Percentiles rank a stretch among this genome's conserved stretches.
Evolutionary conservation across 2,113 vertebrate genomes (phyloP).

Genomic region (Desmodus rotundus): DNA sequence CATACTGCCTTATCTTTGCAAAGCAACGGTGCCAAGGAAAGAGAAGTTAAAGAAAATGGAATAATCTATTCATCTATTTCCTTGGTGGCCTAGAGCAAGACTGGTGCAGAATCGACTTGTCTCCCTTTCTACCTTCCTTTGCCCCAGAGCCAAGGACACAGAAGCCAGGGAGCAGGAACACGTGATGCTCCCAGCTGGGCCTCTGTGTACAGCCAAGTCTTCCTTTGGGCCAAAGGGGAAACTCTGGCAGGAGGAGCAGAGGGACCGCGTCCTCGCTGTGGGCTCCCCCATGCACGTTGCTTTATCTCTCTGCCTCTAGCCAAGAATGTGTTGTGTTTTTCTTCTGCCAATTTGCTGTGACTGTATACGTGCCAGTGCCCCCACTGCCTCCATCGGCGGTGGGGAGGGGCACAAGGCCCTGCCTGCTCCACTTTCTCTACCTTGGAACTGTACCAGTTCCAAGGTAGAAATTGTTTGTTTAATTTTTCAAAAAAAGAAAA

Average conservation of each 20-base stretch:
- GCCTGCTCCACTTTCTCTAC: conserved; percentile 83
- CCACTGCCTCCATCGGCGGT: conserved; percentile 45
- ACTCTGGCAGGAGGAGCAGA: conserved; percentile 68
- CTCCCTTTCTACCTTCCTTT: conserved; percentile 40
- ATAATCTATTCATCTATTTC: conserved; percentile 71
- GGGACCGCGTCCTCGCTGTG: conserved; percentile 41
- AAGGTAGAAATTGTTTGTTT: conserved; percentile 47
- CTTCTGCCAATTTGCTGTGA: conserved; percentile 75
- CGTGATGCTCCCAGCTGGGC: not conserved
- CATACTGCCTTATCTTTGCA: conserved; percentile 88
- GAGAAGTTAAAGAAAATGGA: conserved; percentile 83
- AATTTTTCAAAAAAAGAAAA: conserved; percentile 72
- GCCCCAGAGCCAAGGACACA: conserved; percentile 32
- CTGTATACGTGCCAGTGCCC: conserved; percentile 70
- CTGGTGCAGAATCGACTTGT: conserved; percentile 44
- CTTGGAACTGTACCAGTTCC: conserved; percentile 76
- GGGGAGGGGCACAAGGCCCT: conserved; percentile 56
- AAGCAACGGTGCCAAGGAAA: conserved; percentile 89
- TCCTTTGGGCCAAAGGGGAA: conserved; percentile 71
- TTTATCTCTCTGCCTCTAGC: conserved; percentile 79
- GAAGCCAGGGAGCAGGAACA: conserved; percentile 19
- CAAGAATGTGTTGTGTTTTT: conserved; percentile 68
- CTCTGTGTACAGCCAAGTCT: conserved; percentile 42
- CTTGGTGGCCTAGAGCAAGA: conserved; percentile 67
- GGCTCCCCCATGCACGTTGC: conserved; percentile 77